Base-by-base conservation (phyloP, 2,113 vertebrate genomes). In the Dasyprocta punctata region DNA sequence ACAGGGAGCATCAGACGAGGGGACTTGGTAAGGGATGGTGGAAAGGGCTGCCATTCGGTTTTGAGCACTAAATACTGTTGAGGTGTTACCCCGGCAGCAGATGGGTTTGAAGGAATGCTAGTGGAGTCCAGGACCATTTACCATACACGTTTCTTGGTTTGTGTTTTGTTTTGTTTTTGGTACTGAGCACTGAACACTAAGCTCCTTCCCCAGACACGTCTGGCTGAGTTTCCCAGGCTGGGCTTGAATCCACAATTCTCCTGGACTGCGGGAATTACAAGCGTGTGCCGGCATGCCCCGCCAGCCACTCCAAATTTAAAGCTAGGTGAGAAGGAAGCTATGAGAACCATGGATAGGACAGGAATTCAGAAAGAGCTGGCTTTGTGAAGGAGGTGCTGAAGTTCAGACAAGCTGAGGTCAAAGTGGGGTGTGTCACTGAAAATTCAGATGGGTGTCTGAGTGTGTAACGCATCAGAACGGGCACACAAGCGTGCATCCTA, bases 401-500 rank as follows among this genome's bases (percentile, higher is more conserved):
- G 7, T 41, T 16, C 36, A 63, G 58, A 41, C 78, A 73, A 28
- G 19, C 41, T 2, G 4, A 52, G 26, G 10, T 54, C 56, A 26
- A 84, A 87, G 49, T 54, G 44, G 44, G 33, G 8, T 17, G 3
- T 16, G 5, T 14, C 30, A 17, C 82, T 54, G 16, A 8, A 58
- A 26, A 10, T n/a, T 8, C 16, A 49, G 24, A 41, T 13, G 6
- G 0, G 0, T 60, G 58, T 67, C 0, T 16, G 3, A 58, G n/a
- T n/a, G 41, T 63, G 69, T 30, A 1, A 33, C 1, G 4, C 44
- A 2, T 6, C 10, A 16, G n/a, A 17, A 12, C 1, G 4, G 17
- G 41, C 3, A 14, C 17, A 24, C 16, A 33, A 2, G 16, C 28
- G 1, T 60, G 28, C 30, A 17, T 41, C 77, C 10, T 77, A 0